Evolutionary conservation across 2,113 vertebrate genomes (phyloP).

Genomic region (Spea multiplicata): DNA sequence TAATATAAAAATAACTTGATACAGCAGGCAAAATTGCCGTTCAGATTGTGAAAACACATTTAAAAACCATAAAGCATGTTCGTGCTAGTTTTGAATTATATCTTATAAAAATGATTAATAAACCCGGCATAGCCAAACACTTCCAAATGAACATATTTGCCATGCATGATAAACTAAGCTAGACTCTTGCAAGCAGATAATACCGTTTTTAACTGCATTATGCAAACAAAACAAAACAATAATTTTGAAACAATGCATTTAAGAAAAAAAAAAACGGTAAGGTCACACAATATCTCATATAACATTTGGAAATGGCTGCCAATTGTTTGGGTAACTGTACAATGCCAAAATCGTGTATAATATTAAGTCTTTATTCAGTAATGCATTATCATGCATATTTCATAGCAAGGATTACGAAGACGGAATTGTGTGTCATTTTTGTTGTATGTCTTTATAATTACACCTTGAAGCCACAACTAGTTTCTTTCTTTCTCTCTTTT

Average conservation of each 20-base stretch:
- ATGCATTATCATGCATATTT: slow-evolving; percentile 98
- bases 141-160: slow-evolving; percentile 65
- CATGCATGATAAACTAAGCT: slow-evolving; percentile 64
- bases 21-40: slow-evolving; percentile 10
- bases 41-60: slow-evolving; percentile 33
- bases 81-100: slow-evolving; percentile 47
- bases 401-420: slow-evolving; percentile 93
- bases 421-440: slow-evolving; percentile 92
- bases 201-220: slow-evolving; percentile 67
- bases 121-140: slow-evolving; percentile 36
- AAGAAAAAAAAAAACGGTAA: slow-evolving; percentile 76
- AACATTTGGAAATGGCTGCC: slow-evolving; percentile 84
- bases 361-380: slow-evolving; percentile 92
- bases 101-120: slow-evolving; percentile 62
- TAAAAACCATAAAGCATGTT: slow-evolving; percentile 42
- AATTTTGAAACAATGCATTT: slow-evolving; percentile 74
- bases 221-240: slow-evolving; percentile 70
- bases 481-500: slow-evolving; percentile 71
- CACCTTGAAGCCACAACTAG: slow-evolving; percentile 98
- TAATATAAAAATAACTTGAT: slow-evolving; percentile 47
- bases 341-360: slow-evolving; percentile 95
- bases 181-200: slow-evolving; percentile 71
- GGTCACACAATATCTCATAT: slow-evolving; percentile 83
- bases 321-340: slow-evolving; percentile 87
- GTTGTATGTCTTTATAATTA: slow-evolving; percentile 99